Percentiles rank a stretch among this genome's conserved stretches.
These are phyloP conservation scores for Plutomurus gul DNA, from an alignment of 1,140 invertebrate genomes.

Conservation along the genomic window DNA sequence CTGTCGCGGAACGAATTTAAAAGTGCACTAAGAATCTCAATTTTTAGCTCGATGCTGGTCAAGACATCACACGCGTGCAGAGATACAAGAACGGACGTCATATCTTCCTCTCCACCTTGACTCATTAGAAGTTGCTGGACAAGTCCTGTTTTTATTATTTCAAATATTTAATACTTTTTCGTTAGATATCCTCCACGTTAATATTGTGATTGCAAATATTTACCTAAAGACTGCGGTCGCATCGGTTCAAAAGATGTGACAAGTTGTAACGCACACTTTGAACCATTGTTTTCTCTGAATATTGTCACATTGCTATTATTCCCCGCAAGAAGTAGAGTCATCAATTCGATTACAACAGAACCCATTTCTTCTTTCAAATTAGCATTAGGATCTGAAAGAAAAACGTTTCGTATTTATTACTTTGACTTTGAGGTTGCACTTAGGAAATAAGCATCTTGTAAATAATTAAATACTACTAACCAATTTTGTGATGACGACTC, in stretches of 20 bases:
- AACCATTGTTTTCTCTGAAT: slow-evolving; percentile 65
- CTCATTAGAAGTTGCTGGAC: slow-evolving; percentile 68
- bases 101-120: slow-evolving; percentile 91
- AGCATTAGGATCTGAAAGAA: slow-evolving; percentile 31
- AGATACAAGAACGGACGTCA: slow-evolving; percentile 86
- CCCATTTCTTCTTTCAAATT: slow-evolving; percentile 73
- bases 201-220: neutral
- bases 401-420: neutral
- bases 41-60: slow-evolving; percentile 79
- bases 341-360: slow-evolving; percentile 80
- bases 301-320: slow-evolving; percentile 88
- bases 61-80: slow-evolving; percentile 81
- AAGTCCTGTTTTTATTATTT: slow-evolving; percentile 54
- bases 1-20: slow-evolving; percentile 88
- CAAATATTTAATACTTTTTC: neutral
- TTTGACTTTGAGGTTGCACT: too few species aligned
- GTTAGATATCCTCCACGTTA: neutral
- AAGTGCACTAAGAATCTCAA: slow-evolving; percentile 87
- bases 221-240: slow-evolving; percentile 39
- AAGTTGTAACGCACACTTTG: slow-evolving; percentile 45
- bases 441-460: neutral
- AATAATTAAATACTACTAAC: neutral
- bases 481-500: neutral
- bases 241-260: slow-evolving; percentile 28
- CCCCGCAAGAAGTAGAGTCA: slow-evolving; percentile 76